phyloP scores from a whole-genome alignment of 2,888 invertebrate genomes.

The Apamea epomidion region DNA sequence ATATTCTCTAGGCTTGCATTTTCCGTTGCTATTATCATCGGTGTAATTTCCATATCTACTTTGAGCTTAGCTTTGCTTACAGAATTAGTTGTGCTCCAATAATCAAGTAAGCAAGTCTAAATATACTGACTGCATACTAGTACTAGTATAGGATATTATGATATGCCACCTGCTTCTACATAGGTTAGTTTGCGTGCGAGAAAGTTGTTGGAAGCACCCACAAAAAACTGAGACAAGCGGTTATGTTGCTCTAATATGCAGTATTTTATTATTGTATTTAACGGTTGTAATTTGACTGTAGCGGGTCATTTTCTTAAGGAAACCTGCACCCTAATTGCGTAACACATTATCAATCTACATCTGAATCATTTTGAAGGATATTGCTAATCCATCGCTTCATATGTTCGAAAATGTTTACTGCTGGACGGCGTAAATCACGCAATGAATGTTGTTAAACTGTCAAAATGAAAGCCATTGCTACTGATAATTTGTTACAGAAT shows the following conservation, averaged over 20 bases:
- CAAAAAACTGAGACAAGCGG: background rate
- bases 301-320: background rate
- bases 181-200: background rate
- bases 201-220: background rate
- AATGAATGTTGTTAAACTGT: too few relatives aligned
- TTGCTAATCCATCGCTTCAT: too few relatives aligned
- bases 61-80: conserved; percentile 11
- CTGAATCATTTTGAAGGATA: background rate
- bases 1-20: background rate
- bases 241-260: background rate
- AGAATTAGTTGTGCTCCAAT: conserved; percentile 19
- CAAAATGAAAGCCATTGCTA: too few relatives aligned
- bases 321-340: background rate
- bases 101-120: background rate
- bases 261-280: background rate
- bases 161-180: background rate
- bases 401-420: too few relatives aligned
- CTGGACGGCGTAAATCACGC: too few relatives aligned
- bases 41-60: conserved; percentile 3
- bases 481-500: too few relatives aligned
- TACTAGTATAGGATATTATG: background rate
- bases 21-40: conserved; percentile 12
- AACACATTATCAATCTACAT: background rate
- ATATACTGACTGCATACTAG: background rate
- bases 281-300: background rate